Percentiles rank a stretch among this genome's conserved stretches.
Conservation (phyloP, 1,140 invertebrate species). For the Orius laevigatus region DNA sequence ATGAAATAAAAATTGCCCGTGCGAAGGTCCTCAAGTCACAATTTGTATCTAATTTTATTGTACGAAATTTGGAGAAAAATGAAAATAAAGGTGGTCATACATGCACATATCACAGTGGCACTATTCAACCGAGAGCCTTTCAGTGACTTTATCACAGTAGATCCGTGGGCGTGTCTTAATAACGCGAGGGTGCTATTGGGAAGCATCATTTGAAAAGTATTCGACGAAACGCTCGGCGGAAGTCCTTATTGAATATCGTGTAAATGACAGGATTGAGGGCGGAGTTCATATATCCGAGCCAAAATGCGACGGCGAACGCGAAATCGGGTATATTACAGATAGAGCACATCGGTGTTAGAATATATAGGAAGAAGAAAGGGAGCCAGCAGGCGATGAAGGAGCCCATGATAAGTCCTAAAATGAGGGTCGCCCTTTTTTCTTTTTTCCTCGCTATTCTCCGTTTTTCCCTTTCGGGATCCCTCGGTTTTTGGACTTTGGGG, state of each 20-base stretch:
- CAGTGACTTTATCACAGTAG: too few species aligned
- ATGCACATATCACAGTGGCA: too few species aligned
- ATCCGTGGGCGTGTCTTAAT: too few species aligned
- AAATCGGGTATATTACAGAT: conserved; percentile 55
- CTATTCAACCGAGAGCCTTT: too few species aligned
- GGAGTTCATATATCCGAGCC: conserved; percentile 98
- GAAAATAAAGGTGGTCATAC: too few species aligned
- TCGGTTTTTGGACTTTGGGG: conserved; percentile 44
- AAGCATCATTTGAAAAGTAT: conserved; percentile 83
- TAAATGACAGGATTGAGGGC: conserved; percentile 96
- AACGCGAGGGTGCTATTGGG: conserved; percentile 23
- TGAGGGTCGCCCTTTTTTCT: conserved; percentile 91
- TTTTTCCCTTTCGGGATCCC: conserved; percentile 85
- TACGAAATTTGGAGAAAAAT: too few species aligned
- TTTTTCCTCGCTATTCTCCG: conserved; percentile 85
- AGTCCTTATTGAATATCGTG: conserved; percentile 98
- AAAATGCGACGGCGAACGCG: conserved; percentile 91
- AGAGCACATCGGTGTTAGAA: conserved; percentile 61
- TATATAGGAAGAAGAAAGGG: conserved; percentile 94
- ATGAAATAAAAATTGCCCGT: too few species aligned
- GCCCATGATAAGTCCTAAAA: conserved; percentile 95
- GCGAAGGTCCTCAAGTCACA: too few species aligned
- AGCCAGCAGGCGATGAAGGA: conserved; percentile 98
- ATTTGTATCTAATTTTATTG: too few species aligned
- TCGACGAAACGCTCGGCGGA: conserved; percentile 83